Percentiles rank a stretch among this genome's conserved stretches.
Conservation (phyloP, 2,797 vertebrate species). For the Anabacerthia variegaticeps region DNA sequence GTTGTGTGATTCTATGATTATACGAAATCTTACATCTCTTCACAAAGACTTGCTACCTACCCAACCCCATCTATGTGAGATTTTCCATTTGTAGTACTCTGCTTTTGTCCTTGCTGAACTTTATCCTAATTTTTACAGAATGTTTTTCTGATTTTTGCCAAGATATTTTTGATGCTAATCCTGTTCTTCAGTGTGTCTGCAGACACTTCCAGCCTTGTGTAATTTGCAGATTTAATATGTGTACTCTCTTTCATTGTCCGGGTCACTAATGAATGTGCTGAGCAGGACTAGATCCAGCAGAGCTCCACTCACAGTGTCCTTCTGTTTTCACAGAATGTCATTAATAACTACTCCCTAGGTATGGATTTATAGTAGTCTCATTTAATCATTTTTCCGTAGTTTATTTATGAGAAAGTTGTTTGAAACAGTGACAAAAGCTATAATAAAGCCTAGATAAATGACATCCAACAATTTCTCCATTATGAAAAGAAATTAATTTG, state of each 20-base stretch:
- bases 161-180: constrained; percentile 30
- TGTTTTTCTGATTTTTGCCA: background rate
- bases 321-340: constrained; percentile 22
- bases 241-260: background rate
- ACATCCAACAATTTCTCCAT: background rate
- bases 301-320: background rate
- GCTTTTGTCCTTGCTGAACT: background rate
- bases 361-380: constrained; percentile 6
- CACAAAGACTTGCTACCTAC: background rate
- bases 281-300: constrained; percentile 36
- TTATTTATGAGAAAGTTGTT: constrained; percentile 41
- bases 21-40: background rate
- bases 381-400: constrained; percentile 32
- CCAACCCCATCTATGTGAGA: background rate
- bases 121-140: background rate
- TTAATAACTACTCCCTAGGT: constrained; percentile 31
- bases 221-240: constrained; percentile 32
- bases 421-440: constrained; percentile 11
- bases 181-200: background rate
- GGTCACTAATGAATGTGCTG: constrained; percentile 56
- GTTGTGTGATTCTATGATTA: background rate
- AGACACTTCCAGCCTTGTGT: background rate
- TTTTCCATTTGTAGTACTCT: background rate
- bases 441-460: constrained; percentile 25
- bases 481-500: constrained; percentile 14